phyloP scores from a whole-genome alignment of 2,797 vertebrate genomes.

The Falco novaeseelandiae region DNA sequence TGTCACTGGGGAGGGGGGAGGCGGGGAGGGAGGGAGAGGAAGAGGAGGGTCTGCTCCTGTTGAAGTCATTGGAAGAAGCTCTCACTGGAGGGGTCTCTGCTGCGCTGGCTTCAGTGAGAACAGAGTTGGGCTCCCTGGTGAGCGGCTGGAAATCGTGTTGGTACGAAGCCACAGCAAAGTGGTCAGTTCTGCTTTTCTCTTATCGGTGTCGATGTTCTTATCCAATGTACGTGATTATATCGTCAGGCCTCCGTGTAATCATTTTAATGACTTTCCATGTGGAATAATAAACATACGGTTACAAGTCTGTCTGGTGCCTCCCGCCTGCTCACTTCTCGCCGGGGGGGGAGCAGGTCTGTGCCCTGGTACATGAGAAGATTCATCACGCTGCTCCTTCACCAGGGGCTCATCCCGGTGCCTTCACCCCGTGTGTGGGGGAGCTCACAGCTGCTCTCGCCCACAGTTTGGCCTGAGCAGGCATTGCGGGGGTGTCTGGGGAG shows the following conservation, averaged over 20 bases:
- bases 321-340: not conserved
- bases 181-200: not conserved
- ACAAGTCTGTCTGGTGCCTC: not conserved
- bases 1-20: conserved; percentile 25
- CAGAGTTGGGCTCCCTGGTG: not conserved
- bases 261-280: conserved; percentile 51
- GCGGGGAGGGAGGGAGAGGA: not conserved
- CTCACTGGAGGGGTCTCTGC: not conserved
- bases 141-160: not conserved
- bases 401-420: rapidly evolving
- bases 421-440: rapidly evolving
- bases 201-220: not conserved
- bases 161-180: not conserved
- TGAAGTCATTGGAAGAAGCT: not conserved
- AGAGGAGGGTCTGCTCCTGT: not conserved
- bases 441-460: rapidly evolving
- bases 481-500: rapidly evolving
- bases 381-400: rapidly evolving
- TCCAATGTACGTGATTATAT: not conserved
- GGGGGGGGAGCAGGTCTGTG: not conserved
- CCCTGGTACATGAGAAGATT: rapidly evolving
- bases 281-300: conserved; percentile 61
- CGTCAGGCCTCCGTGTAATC: conserved; percentile 44
- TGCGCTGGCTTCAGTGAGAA: not conserved
- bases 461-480: rapidly evolving